A percentile compares a stretch with the other conserved stretches of the same genome.
These are phyloP conservation scores for Sebastes matsubarae DNA, from an alignment of 2,797 vertebrate species.

Conservation along the genomic window DNA sequence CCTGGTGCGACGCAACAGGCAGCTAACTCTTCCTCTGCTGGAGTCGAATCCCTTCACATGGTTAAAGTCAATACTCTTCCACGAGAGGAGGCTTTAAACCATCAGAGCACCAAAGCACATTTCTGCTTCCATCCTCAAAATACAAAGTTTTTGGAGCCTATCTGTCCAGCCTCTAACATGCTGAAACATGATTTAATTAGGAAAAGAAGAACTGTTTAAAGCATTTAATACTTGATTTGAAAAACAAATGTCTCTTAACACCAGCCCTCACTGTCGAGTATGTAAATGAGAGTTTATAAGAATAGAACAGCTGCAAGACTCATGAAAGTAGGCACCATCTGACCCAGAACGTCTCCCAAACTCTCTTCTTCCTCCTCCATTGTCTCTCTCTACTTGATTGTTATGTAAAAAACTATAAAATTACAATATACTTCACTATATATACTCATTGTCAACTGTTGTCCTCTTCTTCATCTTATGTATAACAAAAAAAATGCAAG, in stretches of 20 bases:
- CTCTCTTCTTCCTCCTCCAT: neutral
- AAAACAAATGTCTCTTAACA: neutral
- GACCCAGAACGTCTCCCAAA: neutral
- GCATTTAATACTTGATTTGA: neutral
- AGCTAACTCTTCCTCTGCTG: slow-evolving; percentile 6
- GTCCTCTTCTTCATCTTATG: neutral
- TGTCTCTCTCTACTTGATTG: neutral
- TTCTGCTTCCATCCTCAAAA: neutral
- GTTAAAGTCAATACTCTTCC: slow-evolving; percentile 1
- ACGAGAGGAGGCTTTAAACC: neutral
- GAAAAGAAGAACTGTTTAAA: neutral
- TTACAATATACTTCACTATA: neutral
- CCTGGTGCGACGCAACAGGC: neutral
- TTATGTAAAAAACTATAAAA: neutral
- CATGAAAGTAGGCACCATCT: neutral
- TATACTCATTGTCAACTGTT: neutral
- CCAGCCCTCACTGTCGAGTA: neutral
- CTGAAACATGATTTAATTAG: neutral
- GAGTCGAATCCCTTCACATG: slow-evolving; percentile 15
- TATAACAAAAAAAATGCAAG: neutral
- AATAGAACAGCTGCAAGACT: neutral
- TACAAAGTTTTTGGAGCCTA: neutral
- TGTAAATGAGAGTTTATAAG: neutral
- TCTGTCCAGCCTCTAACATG: neutral
- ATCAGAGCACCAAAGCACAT: neutral